Base-by-base conservation (phyloP, 2,113 vertebrate genomes). In the Casuarius casuarius region DNA sequence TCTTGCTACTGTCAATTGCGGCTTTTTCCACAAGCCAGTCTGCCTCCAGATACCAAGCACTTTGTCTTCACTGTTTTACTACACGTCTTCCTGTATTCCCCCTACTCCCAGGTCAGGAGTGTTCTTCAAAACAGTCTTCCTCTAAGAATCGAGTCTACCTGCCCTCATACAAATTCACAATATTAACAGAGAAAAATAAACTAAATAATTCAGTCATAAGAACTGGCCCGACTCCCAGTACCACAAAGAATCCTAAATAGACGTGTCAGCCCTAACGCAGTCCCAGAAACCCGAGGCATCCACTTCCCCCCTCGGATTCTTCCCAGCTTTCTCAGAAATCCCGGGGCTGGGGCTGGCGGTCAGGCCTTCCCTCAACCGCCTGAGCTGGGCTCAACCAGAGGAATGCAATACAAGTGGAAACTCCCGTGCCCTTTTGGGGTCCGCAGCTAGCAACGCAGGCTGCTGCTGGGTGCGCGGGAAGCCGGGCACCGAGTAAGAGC, bases 241-340 rank as follows among this genome's bases (percentile, higher is more conserved):
- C 40, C 74, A 87, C 63, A 83, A 72, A 88, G 59, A 52, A 46
- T 62, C 83, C 22, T 74, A 52, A 74, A 54, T 6, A 40, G 51
- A 42, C 15, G 19, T 29, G 25, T 70, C 49, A 80, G 33, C 21
- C 26, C 79, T 1, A 0, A 61, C 21, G 59, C 84, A 89, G 51
- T 51, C 61, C 40, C 5, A 0, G 0, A 74, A 84, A 74, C n/a
- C 33, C 4, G 1, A 0, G 0, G 54, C 40, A 63, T 56, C 76
- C 92, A 84, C 8, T 70, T 76, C 59, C 23, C 66, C 40, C 77
- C 54, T 62, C 3, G 31, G 52, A 49, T 22, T 28, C 72, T 28
- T 16, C 35, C 7, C 38, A 89, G 38, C 14, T 54, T 71, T 68
- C 82, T 67, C 23, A 73, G 70, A 67, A 56, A 29, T 26, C 40